phyloP scores from a whole-genome alignment of 2,888 invertebrate species.

The Mesorhabditis spiculigera region DNA sequence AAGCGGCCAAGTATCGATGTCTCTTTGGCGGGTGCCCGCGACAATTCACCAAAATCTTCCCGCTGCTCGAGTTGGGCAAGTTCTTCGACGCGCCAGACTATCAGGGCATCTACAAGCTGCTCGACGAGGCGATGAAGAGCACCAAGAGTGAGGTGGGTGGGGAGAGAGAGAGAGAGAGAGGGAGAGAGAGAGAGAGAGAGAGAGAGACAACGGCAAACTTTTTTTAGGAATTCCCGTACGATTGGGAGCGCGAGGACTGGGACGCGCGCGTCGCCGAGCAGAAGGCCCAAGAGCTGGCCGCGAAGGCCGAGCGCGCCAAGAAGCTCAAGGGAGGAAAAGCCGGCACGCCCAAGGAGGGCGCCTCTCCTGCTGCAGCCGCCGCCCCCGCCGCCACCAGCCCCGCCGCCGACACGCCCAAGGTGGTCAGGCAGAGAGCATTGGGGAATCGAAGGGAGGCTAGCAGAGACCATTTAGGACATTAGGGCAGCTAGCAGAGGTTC shows the following conservation, averaged over 20 bases:
- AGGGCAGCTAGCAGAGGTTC: not conserved
- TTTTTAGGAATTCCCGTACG: constrained; percentile 35
- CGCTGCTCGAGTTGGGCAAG: constrained; percentile 35
- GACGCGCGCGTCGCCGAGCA: not conserved
- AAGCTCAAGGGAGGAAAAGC: too few species aligned
- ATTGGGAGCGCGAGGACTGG: constrained; percentile 26
- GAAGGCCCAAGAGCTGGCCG: not conserved
- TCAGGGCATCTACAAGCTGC: constrained; percentile 32
- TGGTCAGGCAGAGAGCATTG: not conserved
- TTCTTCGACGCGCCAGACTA: constrained; percentile 49
- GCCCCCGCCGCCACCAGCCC: too few species aligned
- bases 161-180: not conserved
- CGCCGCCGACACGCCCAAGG: too few species aligned
- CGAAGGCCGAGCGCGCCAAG: too few species aligned
- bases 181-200: too few species aligned
- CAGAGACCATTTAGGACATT: not conserved
- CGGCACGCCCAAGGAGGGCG: too few species aligned
- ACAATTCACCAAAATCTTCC: constrained; percentile 36
- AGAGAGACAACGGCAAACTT: too few species aligned
- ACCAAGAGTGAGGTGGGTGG: constrained; percentile 11
- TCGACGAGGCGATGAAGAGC: constrained; percentile 33
- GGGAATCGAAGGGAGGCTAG: constrained; percentile 3
- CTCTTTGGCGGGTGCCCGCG: constrained; percentile 47
- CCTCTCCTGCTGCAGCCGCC: too few species aligned
- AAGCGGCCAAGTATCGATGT: constrained; percentile 17